Evolutionary conservation across 2,888 invertebrate genomes (phyloP).

Genomic region (Thera obeliscata): DNA sequence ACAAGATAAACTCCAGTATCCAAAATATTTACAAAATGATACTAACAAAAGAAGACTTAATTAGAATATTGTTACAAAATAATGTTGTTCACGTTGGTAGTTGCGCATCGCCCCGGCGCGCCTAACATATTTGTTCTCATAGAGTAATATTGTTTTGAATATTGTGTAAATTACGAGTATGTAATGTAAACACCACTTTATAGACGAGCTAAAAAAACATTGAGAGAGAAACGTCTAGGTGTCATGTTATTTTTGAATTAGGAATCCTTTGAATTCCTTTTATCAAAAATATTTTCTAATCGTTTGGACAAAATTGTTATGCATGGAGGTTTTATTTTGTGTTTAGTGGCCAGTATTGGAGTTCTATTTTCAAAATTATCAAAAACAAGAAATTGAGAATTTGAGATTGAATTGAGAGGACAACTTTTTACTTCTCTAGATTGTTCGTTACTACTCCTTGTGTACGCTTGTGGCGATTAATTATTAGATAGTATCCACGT

Average conservation of each 20-base stretch:
- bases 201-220: background rate
- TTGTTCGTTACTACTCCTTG: conserved; percentile 15
- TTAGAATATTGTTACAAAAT: conserved; percentile 37
- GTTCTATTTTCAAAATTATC: no score
- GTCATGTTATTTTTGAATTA: background rate
- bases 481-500: conserved; percentile 34
- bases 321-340: no score
- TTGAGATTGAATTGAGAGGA: no score
- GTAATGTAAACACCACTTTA: no score
- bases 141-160: conserved; percentile 5
- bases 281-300: no score
- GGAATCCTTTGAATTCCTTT: background rate
- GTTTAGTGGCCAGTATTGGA: no score
- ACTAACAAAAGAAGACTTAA: conserved; percentile 23
- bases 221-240: background rate
- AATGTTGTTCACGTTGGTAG: conserved; percentile 37
- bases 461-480: conserved; percentile 35
- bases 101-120: conserved; percentile 31
- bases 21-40: conserved; percentile 12
- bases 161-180: no score
- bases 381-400: no score
- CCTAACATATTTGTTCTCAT: conserved; percentile 33
- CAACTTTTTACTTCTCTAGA: background rate
- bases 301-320: no score
- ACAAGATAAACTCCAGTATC: background rate